These are phyloP conservation scores for Diprion similis DNA, from an alignment of 1,140 invertebrate genomes.

Conservation along the genomic window DNA sequence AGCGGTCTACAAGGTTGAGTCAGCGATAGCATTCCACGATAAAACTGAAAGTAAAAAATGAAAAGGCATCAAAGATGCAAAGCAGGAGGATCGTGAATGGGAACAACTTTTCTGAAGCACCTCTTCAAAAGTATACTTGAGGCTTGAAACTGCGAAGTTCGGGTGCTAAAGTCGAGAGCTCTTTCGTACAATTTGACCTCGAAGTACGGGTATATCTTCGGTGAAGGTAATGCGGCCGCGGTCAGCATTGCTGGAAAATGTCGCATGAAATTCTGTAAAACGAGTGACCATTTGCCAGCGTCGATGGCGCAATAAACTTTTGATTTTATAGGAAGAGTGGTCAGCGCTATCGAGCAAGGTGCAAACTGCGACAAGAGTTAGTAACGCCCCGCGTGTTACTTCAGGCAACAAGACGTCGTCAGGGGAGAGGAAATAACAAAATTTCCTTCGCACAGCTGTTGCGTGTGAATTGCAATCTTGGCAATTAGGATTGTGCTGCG, in stretches of 20 bases:
- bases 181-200: background rate
- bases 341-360: background rate
- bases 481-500: background rate
- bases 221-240: background rate
- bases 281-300: background rate
- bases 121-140: conserved; percentile 3
- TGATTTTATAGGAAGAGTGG: background rate
- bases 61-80: conserved; percentile 19
- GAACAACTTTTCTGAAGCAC: background rate
- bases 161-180: background rate
- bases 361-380: background rate
- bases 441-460: background rate
- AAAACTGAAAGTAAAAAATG: conserved; percentile 8
- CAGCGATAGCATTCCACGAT: too few species aligned
- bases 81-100: background rate
- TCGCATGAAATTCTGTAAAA: background rate
- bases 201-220: background rate
- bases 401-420: background rate
- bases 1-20: too few species aligned
- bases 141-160: too few species aligned
- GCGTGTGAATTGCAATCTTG: background rate
- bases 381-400: background rate
- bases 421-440: background rate
- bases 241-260: background rate
- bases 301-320: background rate